Conservation (phyloP, 2,888 invertebrate genomes). For the Galeopsomyia nigrocyanea region DNA sequence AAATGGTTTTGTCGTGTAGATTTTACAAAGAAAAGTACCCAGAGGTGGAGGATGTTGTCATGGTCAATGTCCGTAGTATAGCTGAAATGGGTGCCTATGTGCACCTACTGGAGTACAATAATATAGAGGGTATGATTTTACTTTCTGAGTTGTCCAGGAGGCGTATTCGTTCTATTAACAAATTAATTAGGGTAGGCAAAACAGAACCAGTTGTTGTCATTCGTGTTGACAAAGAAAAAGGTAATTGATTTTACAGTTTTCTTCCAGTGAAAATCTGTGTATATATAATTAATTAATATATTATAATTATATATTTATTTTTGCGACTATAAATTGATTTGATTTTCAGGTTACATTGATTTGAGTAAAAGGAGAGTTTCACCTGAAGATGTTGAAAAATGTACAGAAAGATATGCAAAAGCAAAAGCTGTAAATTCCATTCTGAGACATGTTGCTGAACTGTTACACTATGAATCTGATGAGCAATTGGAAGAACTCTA, state of each 20-base stretch:
- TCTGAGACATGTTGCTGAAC: slow-evolving; percentile 95
- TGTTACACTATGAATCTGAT: slow-evolving; percentile 90
- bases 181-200: slow-evolving; percentile 97
- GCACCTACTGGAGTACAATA: slow-evolving; percentile 96
- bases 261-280: not conserved
- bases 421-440: slow-evolving; percentile 99
- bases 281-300: not conserved
- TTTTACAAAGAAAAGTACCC: slow-evolving; percentile 98
- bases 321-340: not conserved
- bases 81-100: slow-evolving; percentile 99
- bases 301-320: not conserved
- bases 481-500: slow-evolving; percentile 96
- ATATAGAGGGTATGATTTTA: slow-evolving; percentile 99
- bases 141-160: slow-evolving; percentile 97
- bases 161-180: slow-evolving; percentile 99
- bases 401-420: slow-evolving; percentile 98
- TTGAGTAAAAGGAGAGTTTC: slow-evolving; percentile 98
- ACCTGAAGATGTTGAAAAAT: slow-evolving; percentile 97
- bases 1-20: slow-evolving; percentile 94
- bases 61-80: slow-evolving; percentile 98
- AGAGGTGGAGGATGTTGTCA: slow-evolving; percentile 98
- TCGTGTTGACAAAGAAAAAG: slow-evolving; percentile 99
- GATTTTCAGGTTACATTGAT: slow-evolving; percentile 91
- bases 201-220: slow-evolving; percentile 99
- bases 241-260: slow-evolving; percentile 66